Evolutionary conservation across 1,140 invertebrate species (phyloP), one percentile per base, ranked within the genome.

Genomic region (Phthorimaea operculella): DNA sequence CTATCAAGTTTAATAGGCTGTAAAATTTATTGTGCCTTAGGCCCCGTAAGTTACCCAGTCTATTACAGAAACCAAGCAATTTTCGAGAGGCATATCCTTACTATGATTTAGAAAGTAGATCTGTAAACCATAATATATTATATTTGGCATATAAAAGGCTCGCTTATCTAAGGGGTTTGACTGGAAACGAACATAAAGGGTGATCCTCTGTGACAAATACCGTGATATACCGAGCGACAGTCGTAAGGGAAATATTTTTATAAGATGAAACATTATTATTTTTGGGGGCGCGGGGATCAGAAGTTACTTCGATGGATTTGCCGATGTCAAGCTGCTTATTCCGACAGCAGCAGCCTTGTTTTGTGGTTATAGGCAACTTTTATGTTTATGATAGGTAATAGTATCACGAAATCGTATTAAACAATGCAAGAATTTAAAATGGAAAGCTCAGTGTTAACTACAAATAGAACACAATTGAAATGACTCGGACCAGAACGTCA

Each of bases 201-300:
- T 85, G 82, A 85, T 85, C 82, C 82, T 82, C 82, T 82, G 79
- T 85, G 82, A 85, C 82, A 85, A 85, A 85, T 85, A 83, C 72
- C 71, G 80, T 83, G 82, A 85, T 85, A 83, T 82, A 85, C 82
- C 72, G 79, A 76, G 70, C 72, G 82, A 79, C 79, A 81, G 76
- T 78, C 79, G 80, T 82, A 79, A 80, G 76, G 75, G 74, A 82
- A 85, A 85, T 85, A 85, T 85, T 85, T 85, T 85, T 83, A 85
- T 85, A 85, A 85, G 80, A 85, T 85, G 82, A 85, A 85, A 85
- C 80, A 83, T 85, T 85, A 85, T 85, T 85, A 85, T 83, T 83
- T 84, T 77, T 83, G 73, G 80, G 79, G 82, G 73, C 67, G 73
- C 62, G 66, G 70, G 75, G 79, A 82, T 82, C 82, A 83, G 72